Evolutionary conservation across 2,888 invertebrate species (phyloP), one percentile per base, ranked within the genome.

Genomic region (Meiosimyza decipiens): DNA sequence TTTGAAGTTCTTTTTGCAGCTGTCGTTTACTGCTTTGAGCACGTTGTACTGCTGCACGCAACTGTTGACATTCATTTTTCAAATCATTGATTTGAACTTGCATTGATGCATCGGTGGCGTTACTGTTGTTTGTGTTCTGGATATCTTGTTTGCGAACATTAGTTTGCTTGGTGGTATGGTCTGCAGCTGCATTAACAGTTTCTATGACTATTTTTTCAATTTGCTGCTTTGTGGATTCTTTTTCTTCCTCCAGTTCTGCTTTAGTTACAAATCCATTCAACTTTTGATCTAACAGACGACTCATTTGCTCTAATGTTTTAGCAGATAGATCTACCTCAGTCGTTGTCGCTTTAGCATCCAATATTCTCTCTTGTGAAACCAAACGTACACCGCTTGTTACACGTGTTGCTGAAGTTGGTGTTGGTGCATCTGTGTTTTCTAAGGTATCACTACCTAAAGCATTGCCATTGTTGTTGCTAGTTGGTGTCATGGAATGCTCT

Each of bases 1-100:
- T 62, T 50, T 78, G 72, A 16, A 79, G 51, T 74, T 79, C 78
- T n/a, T 69, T 71, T 52, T 76, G 78, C 1, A 79, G 47, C 54
- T 74, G 75, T 9, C 71, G 65, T 64, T 77, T 79, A 52, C 78
- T 76, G 4, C 73, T 72, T 22, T 75, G 73, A 2, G 74, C 60
- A 13, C 73, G 73, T 60, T 71, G 57, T 11, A 74, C 52, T 1
- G 73, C 73, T 1, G 49, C 54, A 40, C 77, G 76, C 51, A 77
- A 62, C 15, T 71, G 55, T 4, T 57, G 12, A 50, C 75, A 76
- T 69, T 77, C 77, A 2, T 74, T 68, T 68, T 77, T 74, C 28
- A 75, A 57, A n/a, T 16, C 57, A 47, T 65, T 65, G 18, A 69
- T 52, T 71, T 74, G 59, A 11, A 67, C 16, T 62, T 71, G 67